These are phyloP conservation scores for Clostera curtula DNA, from an alignment of 2,888 invertebrate genomes.

Conservation along the genomic window DNA sequence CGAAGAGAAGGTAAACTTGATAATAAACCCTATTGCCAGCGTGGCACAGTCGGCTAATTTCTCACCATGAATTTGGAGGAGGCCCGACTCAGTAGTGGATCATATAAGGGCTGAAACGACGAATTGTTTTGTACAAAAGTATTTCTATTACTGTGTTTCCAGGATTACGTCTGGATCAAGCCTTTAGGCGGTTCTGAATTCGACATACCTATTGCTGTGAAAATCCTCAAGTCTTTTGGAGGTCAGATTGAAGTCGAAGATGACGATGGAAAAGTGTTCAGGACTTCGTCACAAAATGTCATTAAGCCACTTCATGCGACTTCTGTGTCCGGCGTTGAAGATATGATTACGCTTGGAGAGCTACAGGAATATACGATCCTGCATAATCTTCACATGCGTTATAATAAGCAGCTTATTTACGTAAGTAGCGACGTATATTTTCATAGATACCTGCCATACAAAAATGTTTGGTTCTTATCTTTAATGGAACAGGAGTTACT, in stretches of 20 bases:
- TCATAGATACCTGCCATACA: too few species aligned
- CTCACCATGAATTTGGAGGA: too few species aligned
- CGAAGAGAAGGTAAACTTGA: too few species aligned
- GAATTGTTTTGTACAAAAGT: too few species aligned
- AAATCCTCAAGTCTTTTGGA: constrained; percentile 84
- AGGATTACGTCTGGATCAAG: constrained; percentile 93
- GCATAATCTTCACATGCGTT: constrained; percentile 91
- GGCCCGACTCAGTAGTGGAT: too few species aligned
- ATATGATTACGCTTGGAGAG: constrained; percentile 96
- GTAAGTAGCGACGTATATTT: constrained; percentile 75
- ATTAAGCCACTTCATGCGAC: constrained; percentile 85
- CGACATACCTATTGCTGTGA: constrained; percentile 89
- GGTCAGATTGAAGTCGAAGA: constrained; percentile 85
- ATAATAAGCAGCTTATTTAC: constrained; percentile 91
- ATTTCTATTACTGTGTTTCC: constrained; percentile 13
- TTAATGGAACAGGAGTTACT: too few species aligned
- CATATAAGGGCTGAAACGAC: too few species aligned
- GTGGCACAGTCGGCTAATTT: too few species aligned
- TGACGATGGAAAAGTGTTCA: constrained; percentile 86
- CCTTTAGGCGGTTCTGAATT: constrained; percentile 83
- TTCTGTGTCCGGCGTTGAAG: constrained; percentile 89
- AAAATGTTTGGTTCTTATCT: too few species aligned
- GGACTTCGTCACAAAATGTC: constrained; percentile 75
- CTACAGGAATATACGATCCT: constrained; percentile 96
- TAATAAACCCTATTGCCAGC: too few species aligned